Percentiles rank a stretch among this genome's conserved stretches.
phyloP scores from a whole-genome alignment of 2,113 vertebrate genomes.

The Micronisus gabar region DNA sequence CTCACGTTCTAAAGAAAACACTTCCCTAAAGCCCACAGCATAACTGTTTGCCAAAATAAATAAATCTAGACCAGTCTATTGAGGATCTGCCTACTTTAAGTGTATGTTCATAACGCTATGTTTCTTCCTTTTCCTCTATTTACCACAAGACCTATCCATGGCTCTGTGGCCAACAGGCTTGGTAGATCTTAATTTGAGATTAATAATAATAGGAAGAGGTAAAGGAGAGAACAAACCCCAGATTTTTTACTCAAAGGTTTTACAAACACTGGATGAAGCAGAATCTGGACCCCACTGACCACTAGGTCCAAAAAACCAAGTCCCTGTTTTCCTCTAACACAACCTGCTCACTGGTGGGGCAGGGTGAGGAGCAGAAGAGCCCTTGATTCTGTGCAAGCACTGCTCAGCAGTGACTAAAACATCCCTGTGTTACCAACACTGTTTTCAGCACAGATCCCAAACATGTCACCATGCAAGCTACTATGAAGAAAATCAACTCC shows the following conservation, averaged over 20 bases:
- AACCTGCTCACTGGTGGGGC: accelerated
- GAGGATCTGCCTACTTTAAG: neutral
- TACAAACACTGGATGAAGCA: neutral
- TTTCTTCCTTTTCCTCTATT: neutral
- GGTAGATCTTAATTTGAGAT: neutral
- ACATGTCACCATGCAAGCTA: accelerated
- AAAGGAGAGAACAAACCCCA: neutral
- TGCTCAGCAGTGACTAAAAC: too few relatives aligned
- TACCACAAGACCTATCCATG: accelerated
- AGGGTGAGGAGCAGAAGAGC: neutral
- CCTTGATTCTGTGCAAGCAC: neutral
- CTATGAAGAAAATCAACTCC: neutral
- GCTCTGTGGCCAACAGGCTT: neutral
- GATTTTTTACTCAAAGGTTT: neutral
- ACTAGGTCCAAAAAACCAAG: neutral
- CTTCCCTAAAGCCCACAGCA: neutral
- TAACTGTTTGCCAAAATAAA: neutral
- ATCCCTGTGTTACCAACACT: accelerated
- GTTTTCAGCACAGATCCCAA: neutral
- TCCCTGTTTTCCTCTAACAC: neutral
- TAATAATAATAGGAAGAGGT: neutral
- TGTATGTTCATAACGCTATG: accelerated
- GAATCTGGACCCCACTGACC: neutral
- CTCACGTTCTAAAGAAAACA: neutral
- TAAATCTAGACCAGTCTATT: neutral